These are phyloP conservation scores for Rhynchonycteris naso DNA, from an alignment of 2,797 vertebrate species.

Conservation along the genomic window DNA sequence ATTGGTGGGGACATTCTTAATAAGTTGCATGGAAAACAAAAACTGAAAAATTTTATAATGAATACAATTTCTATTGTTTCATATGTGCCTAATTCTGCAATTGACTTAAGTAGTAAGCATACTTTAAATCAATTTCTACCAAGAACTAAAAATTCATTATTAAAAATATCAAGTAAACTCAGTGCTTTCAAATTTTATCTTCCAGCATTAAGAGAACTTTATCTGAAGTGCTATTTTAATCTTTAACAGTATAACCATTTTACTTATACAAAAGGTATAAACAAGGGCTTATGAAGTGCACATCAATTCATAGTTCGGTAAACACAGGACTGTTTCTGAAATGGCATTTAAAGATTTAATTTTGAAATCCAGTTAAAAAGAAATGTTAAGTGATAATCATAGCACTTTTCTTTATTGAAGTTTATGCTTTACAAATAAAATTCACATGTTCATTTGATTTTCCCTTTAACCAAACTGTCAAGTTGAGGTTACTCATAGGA, in stretches of 20 bases:
- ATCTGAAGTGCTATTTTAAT: background rate
- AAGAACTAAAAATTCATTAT: background rate
- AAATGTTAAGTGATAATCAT: background rate
- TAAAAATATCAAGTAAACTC: background rate
- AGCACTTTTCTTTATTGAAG: background rate
- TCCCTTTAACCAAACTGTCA: background rate
- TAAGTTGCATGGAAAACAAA: background rate
- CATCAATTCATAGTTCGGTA: background rate
- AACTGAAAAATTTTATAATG: background rate
- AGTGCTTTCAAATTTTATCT: conserved; percentile 12
- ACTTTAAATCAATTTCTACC: background rate
- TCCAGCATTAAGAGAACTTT: background rate
- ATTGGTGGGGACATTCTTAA: background rate
- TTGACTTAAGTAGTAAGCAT: background rate
- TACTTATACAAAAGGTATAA: background rate
- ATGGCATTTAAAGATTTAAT: background rate
- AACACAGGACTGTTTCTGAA: background rate
- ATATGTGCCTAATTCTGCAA: background rate
- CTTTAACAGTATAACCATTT: background rate
- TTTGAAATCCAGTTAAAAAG: background rate
- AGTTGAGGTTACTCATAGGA: background rate
- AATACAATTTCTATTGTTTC: background rate
- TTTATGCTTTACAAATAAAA: conserved; percentile 16
- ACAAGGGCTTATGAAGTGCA: background rate
- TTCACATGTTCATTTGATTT: background rate